Evolutionary conservation across 2,797 vertebrate species (phyloP).

Genomic region (Amazonetta brasiliensis): DNA sequence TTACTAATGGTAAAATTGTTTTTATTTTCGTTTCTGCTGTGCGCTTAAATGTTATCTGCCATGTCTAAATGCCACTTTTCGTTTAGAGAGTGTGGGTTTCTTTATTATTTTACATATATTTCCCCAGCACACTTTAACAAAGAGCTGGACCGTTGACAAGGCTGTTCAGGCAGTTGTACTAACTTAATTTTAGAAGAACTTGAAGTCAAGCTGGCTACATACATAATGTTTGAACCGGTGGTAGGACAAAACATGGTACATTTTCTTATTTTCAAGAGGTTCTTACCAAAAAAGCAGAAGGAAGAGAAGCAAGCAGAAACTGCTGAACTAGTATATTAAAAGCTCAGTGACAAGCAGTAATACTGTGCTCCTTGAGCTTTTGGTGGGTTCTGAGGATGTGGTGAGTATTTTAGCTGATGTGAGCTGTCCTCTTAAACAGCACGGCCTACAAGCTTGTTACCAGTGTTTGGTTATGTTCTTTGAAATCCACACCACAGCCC

Average conservation of each 20-base stretch:
- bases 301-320: background rate
- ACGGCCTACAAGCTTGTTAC: background rate
- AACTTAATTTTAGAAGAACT: background rate
- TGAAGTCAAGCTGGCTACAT: background rate
- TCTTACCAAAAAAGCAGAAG: background rate
- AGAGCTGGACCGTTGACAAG: background rate
- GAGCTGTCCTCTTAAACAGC: background rate
- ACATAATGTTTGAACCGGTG: background rate
- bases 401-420: background rate
- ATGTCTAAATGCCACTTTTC: background rate
- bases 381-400: background rate
- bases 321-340: background rate
- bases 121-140: background rate
- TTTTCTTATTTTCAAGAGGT: background rate
- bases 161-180: background rate
- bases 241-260: background rate
- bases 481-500: background rate
- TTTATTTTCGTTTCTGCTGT: background rate
- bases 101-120: background rate
- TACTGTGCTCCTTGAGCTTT: background rate
- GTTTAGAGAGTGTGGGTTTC: background rate
- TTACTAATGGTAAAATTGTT: conserved; percentile 92
- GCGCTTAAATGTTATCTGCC: background rate
- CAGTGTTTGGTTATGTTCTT: background rate
- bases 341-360: background rate